These are phyloP conservation scores for Salvelinus namaycush DNA, from an alignment of 2,113 vertebrate species.

Conservation along the genomic window DNA sequence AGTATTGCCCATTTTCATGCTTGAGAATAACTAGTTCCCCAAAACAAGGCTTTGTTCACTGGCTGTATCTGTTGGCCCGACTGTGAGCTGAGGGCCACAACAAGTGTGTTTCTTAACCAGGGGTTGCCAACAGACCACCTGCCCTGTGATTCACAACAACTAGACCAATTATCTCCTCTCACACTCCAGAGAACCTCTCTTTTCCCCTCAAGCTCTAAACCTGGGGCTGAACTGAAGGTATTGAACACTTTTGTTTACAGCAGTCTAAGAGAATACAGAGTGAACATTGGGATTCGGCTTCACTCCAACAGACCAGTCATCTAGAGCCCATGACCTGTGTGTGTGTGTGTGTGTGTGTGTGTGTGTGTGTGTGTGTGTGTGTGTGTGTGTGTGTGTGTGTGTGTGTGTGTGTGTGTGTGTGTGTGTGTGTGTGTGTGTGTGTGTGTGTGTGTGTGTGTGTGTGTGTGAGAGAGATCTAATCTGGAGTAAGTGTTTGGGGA, in stretches of 20 bases:
- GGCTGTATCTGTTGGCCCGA: neutral
- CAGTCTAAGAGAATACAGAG: neutral
- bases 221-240: neutral
- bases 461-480: neutral
- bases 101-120: neutral
- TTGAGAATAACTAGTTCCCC: neutral
- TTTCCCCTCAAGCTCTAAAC: neutral
- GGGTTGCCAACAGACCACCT: neutral
- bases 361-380: constrained; percentile 3
- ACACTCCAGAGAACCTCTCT: neutral
- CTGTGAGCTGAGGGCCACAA: neutral
- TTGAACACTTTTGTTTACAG: neutral
- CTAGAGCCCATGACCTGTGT: neutral
- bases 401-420: no score
- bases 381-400: neutral
- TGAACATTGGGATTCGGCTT: neutral
- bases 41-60: neutral
- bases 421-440: no score
- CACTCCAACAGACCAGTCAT: neutral
- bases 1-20: neutral
- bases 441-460: no score
- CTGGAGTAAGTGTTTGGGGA: neutral
- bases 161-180: no score
- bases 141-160: neutral
- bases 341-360: neutral